Evolutionary conservation across 92 coral and sea anemone species (phyloP).

Genomic region (Isaurus tuberculatus): DNA sequence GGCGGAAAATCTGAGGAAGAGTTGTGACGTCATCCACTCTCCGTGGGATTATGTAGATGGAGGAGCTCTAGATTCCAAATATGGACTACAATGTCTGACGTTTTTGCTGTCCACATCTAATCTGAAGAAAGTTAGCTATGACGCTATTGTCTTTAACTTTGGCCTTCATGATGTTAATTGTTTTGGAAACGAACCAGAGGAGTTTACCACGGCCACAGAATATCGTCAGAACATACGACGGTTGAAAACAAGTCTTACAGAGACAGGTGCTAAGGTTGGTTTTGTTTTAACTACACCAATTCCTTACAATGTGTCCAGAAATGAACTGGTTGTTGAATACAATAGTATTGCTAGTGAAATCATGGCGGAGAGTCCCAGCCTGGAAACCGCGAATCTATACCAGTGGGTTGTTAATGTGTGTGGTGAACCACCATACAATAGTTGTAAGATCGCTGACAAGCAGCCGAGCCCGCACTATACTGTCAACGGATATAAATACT

Average conservation of each 20-base stretch:
- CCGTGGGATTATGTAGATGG: conserved; percentile 87
- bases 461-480: conserved; percentile 84
- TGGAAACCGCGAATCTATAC: conserved; percentile 72
- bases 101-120: conserved; percentile 60
- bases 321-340: conserved; percentile 64
- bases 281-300: conserved; percentile 77
- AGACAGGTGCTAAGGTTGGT: conserved; percentile 63
- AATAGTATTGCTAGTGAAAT: conserved; percentile 66
- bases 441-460: conserved; percentile 60
- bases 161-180: conserved; percentile 84
- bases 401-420: conserved; percentile 68
- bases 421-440: conserved; percentile 64
- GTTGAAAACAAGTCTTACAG: conserved; percentile 52
- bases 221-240: conserved; percentile 57
- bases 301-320: conserved; percentile 55
- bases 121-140: conserved; percentile 56
- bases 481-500: conserved; percentile 62
- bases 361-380: conserved; percentile 53
- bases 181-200: conserved; percentile 56
- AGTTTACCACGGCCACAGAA: conserved; percentile 59
- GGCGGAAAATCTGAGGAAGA: conserved; percentile 45
- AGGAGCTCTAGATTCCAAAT: conserved; percentile 89
- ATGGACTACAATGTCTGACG: conserved; percentile 72
- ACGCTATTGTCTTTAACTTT: conserved; percentile 82
- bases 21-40: conserved; percentile 79